Conservation (phyloP, 2,113 vertebrate species). For the Ranitomeya imitator region DNA sequence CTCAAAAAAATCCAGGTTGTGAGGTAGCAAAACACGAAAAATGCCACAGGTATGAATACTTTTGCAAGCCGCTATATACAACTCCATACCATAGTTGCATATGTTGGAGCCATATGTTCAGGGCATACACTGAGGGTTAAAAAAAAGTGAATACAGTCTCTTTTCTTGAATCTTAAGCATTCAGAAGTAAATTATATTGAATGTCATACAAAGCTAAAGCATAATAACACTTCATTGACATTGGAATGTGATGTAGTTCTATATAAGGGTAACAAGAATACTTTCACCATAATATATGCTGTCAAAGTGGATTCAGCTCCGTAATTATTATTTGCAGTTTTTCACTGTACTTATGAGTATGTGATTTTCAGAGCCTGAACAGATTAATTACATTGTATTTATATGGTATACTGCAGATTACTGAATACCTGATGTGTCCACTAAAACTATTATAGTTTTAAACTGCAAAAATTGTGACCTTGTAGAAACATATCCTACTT, state of each 20-base stretch:
- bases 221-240: background rate
- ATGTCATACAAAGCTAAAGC: too few species aligned
- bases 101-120: too few species aligned
- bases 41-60: too few species aligned
- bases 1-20: too few species aligned
- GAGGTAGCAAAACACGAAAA: too few species aligned
- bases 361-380: background rate
- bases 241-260: background rate
- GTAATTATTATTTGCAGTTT: constrained; percentile 5
- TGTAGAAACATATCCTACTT: constrained; percentile 25
- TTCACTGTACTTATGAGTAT: background rate
- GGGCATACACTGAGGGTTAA: too few species aligned
- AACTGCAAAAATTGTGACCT: constrained; percentile 22
- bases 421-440: constrained; percentile 34
- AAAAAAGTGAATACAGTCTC: too few species aligned
- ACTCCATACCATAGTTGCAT: too few species aligned
- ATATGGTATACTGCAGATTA: background rate
- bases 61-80: too few species aligned
- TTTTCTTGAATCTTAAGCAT: too few species aligned
- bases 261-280: background rate
- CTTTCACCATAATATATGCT: background rate
- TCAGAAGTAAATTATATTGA: too few species aligned
- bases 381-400: background rate
- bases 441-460: background rate
- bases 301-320: background rate